Percentiles rank a stretch among this genome's conserved stretches.
Evolutionary conservation across 2,113 vertebrate genomes (phyloP).

Genomic region (Dissostichus mawsoni): DNA sequence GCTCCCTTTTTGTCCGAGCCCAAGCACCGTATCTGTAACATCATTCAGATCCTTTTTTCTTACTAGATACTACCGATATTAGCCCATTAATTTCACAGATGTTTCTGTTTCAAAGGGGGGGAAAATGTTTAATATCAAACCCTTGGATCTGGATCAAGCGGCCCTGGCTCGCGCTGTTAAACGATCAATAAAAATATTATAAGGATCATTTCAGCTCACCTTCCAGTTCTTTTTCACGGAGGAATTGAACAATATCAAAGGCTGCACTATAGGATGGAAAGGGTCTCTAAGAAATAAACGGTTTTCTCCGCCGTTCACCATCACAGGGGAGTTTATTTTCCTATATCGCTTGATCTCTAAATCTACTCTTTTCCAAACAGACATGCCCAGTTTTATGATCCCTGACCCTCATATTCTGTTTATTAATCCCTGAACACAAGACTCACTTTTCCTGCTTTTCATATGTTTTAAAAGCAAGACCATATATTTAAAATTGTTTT

Average conservation of each 20-base stretch:
- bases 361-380: neutral
- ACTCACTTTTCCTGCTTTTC: neutral
- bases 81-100: conserved; percentile 68
- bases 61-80: conserved; percentile 45
- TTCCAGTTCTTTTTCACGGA: conserved; percentile 51
- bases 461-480: neutral
- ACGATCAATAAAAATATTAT: conserved; percentile 71
- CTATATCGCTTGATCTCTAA: conserved; percentile 26
- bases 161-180: conserved; percentile 38
- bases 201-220: conserved; percentile 46
- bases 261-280: conserved; percentile 28
- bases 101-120: conserved; percentile 41
- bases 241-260: conserved; percentile 42
- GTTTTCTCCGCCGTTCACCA: conserved; percentile 13
- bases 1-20: neutral
- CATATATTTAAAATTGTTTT: neutral
- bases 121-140: conserved; percentile 64
- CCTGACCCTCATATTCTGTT: conserved; percentile 26
- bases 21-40: conserved; percentile 53
- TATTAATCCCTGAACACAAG: neutral
- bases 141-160: conserved; percentile 28
- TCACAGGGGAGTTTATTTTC: conserved; percentile 29
- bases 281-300: neutral
- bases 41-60: conserved; percentile 38
- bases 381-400: conserved; percentile 22